Evolutionary conservation across 2,797 vertebrate species (phyloP), one percentile per base, ranked within the genome.

Genomic region (Nannoperca obscura): DNA sequence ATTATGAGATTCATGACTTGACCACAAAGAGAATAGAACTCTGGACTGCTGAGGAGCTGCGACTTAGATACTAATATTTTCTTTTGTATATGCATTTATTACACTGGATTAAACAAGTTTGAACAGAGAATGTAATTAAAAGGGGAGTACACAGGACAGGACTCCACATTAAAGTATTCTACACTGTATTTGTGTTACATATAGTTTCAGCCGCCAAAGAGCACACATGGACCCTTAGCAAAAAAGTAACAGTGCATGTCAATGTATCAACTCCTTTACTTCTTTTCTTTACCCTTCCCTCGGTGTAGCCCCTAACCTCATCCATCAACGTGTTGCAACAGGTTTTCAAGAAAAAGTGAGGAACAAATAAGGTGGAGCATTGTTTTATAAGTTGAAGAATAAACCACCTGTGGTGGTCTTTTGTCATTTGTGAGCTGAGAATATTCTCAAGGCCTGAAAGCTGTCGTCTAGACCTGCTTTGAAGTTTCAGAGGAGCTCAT

Each of bases 311-410:
- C 74, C 80, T 49, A 61, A 74, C 71, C 76, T 86, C 86, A 89
- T 92, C 82, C 80, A 75, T 88, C 87, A 88, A 82, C 86, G 20
- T 86, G 93, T 83, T 54, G 70, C 1, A 62, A 88, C 92, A 89
- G 67, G 92, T 88, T 89, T 77, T 80, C 71, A 72, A 74, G 81
- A 76, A 77, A 77, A 83, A 86, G 81, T 71, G 44, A 76, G 66
- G 85, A 87, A 85, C 82, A 91, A 90, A 91, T 89, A 89, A 86
- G 77, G 72, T 62, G 53, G 64, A 68, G 61, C 77, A 89, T 92
- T 91, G 89, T 92, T 91, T 91, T 86, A 91, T 89, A 88, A 87
- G 81, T 89, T 86, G 71, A 84, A 88, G 86, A 93, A 90, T 85
- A 82, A 92, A 89, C 84, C 91, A 92, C 91, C 90, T 88, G 86